These are phyloP conservation scores for Priocnemis perturbator DNA, from an alignment of 2,888 invertebrate genomes.

Conservation along the genomic window DNA sequence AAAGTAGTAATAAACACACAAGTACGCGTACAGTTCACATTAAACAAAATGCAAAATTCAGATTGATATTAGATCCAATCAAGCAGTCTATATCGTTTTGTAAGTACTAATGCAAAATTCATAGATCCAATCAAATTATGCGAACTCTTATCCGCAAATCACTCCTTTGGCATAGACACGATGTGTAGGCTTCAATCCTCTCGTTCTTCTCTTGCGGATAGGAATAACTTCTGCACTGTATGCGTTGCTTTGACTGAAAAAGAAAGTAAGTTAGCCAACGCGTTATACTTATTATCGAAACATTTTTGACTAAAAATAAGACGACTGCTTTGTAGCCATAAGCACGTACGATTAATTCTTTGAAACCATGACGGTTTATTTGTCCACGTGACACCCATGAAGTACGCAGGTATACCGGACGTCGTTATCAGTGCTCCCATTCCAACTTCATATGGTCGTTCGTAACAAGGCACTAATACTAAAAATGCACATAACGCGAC, in stretches of 20 bases:
- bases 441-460: conserved; percentile 87
- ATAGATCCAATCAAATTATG: too few relatives aligned
- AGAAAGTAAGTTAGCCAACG: not conserved
- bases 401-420: conserved; percentile 90
- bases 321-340: not conserved
- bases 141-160: too few relatives aligned
- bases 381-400: conserved; percentile 82
- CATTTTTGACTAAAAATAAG: not conserved
- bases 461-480: conserved; percentile 86
- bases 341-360: conserved; percentile 77
- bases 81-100: too few relatives aligned
- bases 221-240: conserved; percentile 83
- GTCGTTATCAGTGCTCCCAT: conserved; percentile 87
- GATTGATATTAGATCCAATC: not conserved
- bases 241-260: conserved; percentile 79
- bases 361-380: conserved; percentile 81
- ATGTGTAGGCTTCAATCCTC: conserved; percentile 45
- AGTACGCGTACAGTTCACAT: not conserved
- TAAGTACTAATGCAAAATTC: too few relatives aligned
- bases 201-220: conserved; percentile 86
- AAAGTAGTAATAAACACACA: too few relatives aligned
- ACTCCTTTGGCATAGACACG: too few relatives aligned
- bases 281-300: not conserved
- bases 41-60: not conserved
- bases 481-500: conserved; percentile 86